Base-by-base conservation (phyloP, 1,140 invertebrate species). In the Brachystomella parvula region DNA sequence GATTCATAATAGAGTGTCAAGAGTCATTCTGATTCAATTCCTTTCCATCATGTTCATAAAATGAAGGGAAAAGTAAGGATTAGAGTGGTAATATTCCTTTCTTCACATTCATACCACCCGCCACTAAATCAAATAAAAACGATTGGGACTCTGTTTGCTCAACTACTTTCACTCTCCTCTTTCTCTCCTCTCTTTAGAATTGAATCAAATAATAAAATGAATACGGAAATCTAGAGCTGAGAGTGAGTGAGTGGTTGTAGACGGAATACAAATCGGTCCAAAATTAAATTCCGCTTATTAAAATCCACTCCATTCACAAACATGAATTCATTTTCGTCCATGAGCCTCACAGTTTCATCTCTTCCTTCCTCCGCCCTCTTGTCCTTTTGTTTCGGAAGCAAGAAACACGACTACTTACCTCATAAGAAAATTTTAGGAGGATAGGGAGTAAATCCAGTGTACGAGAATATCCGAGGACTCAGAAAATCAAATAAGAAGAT, bases 81-180 rank as follows among this genome's bases (percentile, higher is more conserved):
- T 53, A 53, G 15, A 53, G 24, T 17, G 49, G 49, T 24, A 53
- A 53, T 53, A 53, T 53, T 3, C 49, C 49, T 24, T 24, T 53
- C n/a, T n/a, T n/a, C 9, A 53, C 12, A 53, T 53, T 24, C 49
- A 53, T 53, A 24, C 49, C 49, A 53, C 49, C 35, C 49, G 49
- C 49, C 49, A 53, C 49, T 24, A 53, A 53, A 53, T 53, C 49
- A 53, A 53, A 53, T 53, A 53, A 53, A 53, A 53, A 53, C 49
- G 6, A 53, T n/a, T n/a, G 24, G 9, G 49, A 12, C 49, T 17
- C 49, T 53, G 49, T 53, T 53, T 53, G 24, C 49, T 53, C 12
- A 17, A 17, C 49, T 53, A 53, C 49, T 53, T 53, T 53, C n/a
- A n/a, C n/a, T n/a, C n/a, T n/a, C n/a, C n/a, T n/a, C n/a, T n/a